Base-by-base conservation (phyloP, 2,888 invertebrate genomes). In the Hyposoter didymator region DNA sequence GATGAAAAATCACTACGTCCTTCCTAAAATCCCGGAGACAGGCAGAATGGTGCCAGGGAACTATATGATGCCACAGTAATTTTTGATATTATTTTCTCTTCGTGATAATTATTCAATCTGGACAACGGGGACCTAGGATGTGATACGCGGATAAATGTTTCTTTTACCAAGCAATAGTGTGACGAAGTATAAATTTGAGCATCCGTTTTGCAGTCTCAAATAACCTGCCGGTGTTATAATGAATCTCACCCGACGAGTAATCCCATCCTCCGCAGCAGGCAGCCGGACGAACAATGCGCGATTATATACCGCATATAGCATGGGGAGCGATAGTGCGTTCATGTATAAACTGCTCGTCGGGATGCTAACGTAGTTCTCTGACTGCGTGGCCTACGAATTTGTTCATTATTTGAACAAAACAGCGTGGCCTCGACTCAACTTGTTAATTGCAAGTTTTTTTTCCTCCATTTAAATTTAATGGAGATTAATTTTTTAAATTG, bases 241-340 rank as follows among this genome's bases (percentile, higher is more conserved):
- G 84, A 79, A 84, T 73, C 74, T 79, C 84, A 74, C 75, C 79
- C 74, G 45, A 49, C 79, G 69, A 74, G 70, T 79, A 84, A 84
- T 84, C 79, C 75, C 69, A 75, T 74, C 79, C 84, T 75, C 84
- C 35, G 67, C 79, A 66, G 75, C 79, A 66, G 75, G 79, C 67
- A 75, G 70, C 64, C 80, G 66, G 49, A 67, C 72, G 70, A 70
- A 80, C 84, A 84, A 84, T 79, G 52, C 75, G 35, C 79, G 70
- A 80, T 80, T 80, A 84, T 79, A 72, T 80, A 43, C 67, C 52
- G 32, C 43, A 55, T 14, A 72, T 55, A 52, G 47, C 55, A 72
- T 52, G 55, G 28, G 55, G 55, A 70, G 78, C 45, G 78, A 80
- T 76, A 72, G 59, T 67, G 49, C 72, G 66, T 62, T 69, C 73